Percentiles rank a stretch among this genome's conserved stretches.
Evolutionary conservation across 2,113 vertebrate genomes (phyloP).

Genomic region (Cynoglossus semilaevis): DNA sequence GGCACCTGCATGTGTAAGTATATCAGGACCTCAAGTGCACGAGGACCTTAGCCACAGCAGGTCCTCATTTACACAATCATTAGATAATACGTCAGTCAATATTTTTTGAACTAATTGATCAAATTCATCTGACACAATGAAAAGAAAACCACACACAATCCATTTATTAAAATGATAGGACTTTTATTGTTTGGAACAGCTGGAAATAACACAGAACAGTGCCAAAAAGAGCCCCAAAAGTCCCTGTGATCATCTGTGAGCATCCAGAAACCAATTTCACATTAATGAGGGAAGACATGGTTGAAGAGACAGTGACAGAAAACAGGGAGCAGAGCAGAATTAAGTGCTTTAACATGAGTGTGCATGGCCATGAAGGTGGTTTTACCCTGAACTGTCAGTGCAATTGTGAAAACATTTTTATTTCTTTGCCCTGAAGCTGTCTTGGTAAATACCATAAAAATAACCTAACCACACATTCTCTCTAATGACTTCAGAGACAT

Average conservation of each 20-base stretch:
- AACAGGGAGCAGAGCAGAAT: background rate
- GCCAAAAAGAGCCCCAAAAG: conserved; percentile 10
- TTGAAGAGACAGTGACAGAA: conserved; percentile 2
- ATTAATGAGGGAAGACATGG: conserved; percentile 38
- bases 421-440: conserved; percentile 1
- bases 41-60: background rate
- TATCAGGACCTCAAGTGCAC: background rate
- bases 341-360: conserved; percentile 44
- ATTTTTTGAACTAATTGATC: background rate
- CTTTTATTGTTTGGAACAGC: conserved; percentile 27
- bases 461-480: too few relatives aligned
- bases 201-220: conserved; percentile 19
- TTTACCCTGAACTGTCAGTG: conserved; percentile 11
- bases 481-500: too few relatives aligned
- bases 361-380: conserved; percentile 5
- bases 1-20: conserved; percentile 36
- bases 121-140: background rate
- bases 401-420: background rate
- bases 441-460: background rate
- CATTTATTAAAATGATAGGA: conserved; percentile 29
- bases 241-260: background rate
- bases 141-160: conserved; percentile 21
- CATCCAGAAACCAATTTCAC: conserved; percentile 42
- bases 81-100: background rate
- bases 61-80: background rate